Evolutionary conservation across 1,140 invertebrate genomes (phyloP), one percentile per base, ranked within the genome.

Genomic region (Lordiphosa collinella): DNA sequence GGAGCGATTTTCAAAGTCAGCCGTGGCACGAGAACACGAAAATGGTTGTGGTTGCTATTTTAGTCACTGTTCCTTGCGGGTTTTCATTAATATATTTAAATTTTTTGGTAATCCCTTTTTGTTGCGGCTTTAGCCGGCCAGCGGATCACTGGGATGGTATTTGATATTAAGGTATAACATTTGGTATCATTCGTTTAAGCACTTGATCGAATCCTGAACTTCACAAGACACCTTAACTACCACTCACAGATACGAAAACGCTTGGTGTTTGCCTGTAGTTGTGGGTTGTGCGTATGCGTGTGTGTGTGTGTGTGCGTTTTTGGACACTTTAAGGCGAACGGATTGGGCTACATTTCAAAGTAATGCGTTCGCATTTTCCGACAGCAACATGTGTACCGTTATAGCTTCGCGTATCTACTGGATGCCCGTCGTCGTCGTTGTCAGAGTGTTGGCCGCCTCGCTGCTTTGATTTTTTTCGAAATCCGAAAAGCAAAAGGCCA

Each of bases 321-420:
- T 69, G 73, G 59, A 78, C 69, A 72, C 56, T 62, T 67, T 78
- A 62, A 58, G 64, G 72, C 76, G 66, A 76, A 80, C 76, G 62
- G 71, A 84, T 80, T 67, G 76, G 58, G 72, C 78, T 78, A 82
- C 72, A 84, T 84, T 82, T 84, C 72, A 70, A 60, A 66, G 4
- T 69, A 52, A 38, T 41, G 41, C 57, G 43, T 62, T 54, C 68
- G 51, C 62, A 44, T 70, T 56, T 62, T 82, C 78, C 78, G 78
- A 64, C 60, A 63, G 67, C 78, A 78, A 73, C 78, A 69, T 82
- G 78, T 84, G 78, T 69, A 82, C 72, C 72, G 78, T 84, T 82
- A 84, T 78, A 71, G 72, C 51, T 78, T 78, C 78, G 78, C 78
- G 76, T 80, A 82, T 82, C 78, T 72, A 84, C 79, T 84, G 78